phyloP scores from a whole-genome alignment of 2,113 vertebrate species.

The Nicator chloris region DNA sequence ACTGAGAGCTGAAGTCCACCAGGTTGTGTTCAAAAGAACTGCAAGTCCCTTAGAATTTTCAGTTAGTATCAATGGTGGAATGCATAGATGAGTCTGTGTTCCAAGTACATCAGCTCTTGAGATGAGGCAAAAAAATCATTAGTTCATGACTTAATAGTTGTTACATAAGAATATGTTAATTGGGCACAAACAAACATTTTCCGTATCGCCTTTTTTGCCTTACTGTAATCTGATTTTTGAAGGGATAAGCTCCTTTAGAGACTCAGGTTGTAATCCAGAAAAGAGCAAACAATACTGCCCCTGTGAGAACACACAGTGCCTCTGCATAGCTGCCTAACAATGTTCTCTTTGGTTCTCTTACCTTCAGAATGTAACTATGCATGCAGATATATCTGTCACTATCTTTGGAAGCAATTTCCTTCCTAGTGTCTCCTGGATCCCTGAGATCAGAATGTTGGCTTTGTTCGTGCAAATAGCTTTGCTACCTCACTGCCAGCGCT shows the following conservation, averaged over 20 bases:
- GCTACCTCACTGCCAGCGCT: not conserved
- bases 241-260: not conserved
- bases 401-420: not conserved
- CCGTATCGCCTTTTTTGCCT: not conserved
- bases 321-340: not conserved
- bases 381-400: not conserved
- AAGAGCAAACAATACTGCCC: not conserved
- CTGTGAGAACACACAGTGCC: not conserved
- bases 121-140: not conserved
- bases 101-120: not conserved
- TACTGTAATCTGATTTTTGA: slow-evolving; percentile 2
- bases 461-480: not conserved
- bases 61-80: not conserved
- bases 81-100: not conserved
- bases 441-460: not conserved
- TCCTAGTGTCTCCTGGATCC: not conserved
- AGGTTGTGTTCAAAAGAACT: not conserved
- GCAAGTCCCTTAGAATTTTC: not conserved
- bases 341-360: not conserved
- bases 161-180: not conserved
- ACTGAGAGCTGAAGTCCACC: not conserved
- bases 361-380: not conserved
- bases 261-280: not conserved
- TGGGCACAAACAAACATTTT: not conserved
- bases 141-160: not conserved